Base-by-base conservation (phyloP, 2,797 vertebrate genomes). In the Garrulus glandarius region DNA sequence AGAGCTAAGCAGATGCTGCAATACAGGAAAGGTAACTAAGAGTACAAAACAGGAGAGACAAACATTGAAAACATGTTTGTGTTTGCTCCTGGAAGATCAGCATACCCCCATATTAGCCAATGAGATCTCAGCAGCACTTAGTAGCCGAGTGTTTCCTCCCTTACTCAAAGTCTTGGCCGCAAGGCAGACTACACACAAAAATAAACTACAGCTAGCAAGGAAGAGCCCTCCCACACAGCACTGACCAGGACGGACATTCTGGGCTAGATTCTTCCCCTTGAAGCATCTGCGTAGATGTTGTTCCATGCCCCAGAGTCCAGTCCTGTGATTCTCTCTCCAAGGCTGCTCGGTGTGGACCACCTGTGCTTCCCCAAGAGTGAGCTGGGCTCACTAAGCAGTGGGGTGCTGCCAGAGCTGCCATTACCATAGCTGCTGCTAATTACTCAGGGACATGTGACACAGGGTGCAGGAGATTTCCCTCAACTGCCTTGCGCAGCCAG, bases 1-100 rank as follows among this genome's bases (percentile, higher is more conserved):
- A 80, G 61, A 80, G 89, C 87, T 67, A 41, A 79, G 82, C 63
- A 91, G 84, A 93, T 84, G 94, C 94, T 92, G 96, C 75, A 93
- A 89, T 39, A 85, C 89, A 92, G 93, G 93, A 94, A 89, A 96
- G 79, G 91, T 87, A 94, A 87, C 71, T 14, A 55, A 88, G 81
- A 19, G 53, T 76, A 68, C 50, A 39, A 43, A 87, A 24, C 82
- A 94, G 43, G 71, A 68, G 20, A 70, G 20, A 32, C 9, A 4
- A 93, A 94, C 61, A 64, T 3, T 65, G 83, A 79, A 86, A 92
- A 91, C 43, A 57, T 29, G 84, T 82, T 87, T 93, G 59, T 6
- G 77, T 96, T 85, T 80, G 56, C 59, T 94, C 84, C 92, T 67
- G 57, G 83, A 92, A 89, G 70, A 61, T n/a, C 77, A 67, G 52